Base-by-base conservation (phyloP, 2,888 invertebrate species). In the Parascotia fuliginaria region DNA sequence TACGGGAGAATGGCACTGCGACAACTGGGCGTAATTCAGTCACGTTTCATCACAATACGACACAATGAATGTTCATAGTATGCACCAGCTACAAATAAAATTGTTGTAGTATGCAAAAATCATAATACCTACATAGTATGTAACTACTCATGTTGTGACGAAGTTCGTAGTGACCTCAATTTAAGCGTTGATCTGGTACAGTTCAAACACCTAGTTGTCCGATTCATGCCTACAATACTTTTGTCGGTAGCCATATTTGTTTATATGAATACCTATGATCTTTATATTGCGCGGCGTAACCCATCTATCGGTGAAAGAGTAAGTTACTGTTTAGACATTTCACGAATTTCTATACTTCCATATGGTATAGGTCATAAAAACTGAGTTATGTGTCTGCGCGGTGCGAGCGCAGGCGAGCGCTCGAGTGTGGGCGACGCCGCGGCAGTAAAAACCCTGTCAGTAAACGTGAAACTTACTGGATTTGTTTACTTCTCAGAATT, bases 141-240 rank as follows among this genome's bases (percentile, higher is more conserved):
- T 56, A 49, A 41, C 67, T 73, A 60, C 60, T 58, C 65, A 59
- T 58, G 57, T n/a, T 58, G 58, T 66, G 71, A 58, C 76, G 56
- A 68, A 68, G 65, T 62, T 57, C 71, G 77, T 69, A 69, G 64
- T 79, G 81, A 79, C 85, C 84, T 77, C 85, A 88, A 83, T 85
- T 85, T 82, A 73, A 67, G 66, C 72, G 51, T 73, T 85, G 82
- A 84, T 85, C 83, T 77, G 80, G 59, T 75, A 72, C 74, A 78
- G 80, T 81, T 84, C 79, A 80, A 71, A 74, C 70, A 75, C 69
- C 72, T 72, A 63, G 49, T 59, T 63, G 61, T 47, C 39, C 42
- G 52, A 62, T 61, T 52, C 47, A 64, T 48, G 34, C 31, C 34
- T 53, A 60, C 42, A 45, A 62, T 59, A 58, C 65, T 58, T 62